A percentile compares a stretch with the other conserved stretches of the same genome.
Conservation (phyloP, 1,140 invertebrate genomes). For the Gonatopus flavifemur region DNA sequence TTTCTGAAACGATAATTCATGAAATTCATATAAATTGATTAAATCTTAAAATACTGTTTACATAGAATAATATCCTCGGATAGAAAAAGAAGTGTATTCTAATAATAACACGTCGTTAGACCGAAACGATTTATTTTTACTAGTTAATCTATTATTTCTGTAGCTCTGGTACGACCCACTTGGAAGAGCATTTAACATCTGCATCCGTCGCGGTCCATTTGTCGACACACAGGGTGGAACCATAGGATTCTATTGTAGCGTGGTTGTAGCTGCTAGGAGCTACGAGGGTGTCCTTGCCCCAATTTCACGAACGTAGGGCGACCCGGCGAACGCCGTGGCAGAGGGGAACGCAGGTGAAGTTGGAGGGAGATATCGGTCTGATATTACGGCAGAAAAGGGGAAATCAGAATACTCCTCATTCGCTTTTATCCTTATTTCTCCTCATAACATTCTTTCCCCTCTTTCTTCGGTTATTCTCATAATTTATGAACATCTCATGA, state of each 20-base stretch:
- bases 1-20: constrained; percentile 41
- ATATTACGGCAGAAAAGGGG: constrained; percentile 27
- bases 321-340: too few relatives aligned
- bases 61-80: constrained; percentile 1
- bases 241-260: constrained; percentile 14
- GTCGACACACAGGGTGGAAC: constrained; percentile 19
- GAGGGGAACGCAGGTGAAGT: constrained; percentile 5
- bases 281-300: constrained; percentile 41
- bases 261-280: constrained; percentile 10
- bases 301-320: constrained; percentile 25
- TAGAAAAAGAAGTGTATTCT: constrained; percentile 1
- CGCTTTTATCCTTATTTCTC: not conserved
- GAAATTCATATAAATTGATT: not conserved
- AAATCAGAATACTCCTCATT: constrained; percentile 6
- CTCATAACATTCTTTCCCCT: not conserved
- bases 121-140: too few relatives aligned
- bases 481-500: too few relatives aligned
- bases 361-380: constrained; percentile 12
- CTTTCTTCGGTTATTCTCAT: constrained; percentile 4
- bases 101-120: too few relatives aligned
- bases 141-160: too few relatives aligned
- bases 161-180: too few relatives aligned
- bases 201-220: constrained; percentile 34
- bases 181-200: constrained; percentile 25
- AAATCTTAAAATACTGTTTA: too few relatives aligned